These are phyloP conservation scores for Melierax canorus DNA, from an alignment of 2,113 vertebrate genomes.

Conservation along the genomic window DNA sequence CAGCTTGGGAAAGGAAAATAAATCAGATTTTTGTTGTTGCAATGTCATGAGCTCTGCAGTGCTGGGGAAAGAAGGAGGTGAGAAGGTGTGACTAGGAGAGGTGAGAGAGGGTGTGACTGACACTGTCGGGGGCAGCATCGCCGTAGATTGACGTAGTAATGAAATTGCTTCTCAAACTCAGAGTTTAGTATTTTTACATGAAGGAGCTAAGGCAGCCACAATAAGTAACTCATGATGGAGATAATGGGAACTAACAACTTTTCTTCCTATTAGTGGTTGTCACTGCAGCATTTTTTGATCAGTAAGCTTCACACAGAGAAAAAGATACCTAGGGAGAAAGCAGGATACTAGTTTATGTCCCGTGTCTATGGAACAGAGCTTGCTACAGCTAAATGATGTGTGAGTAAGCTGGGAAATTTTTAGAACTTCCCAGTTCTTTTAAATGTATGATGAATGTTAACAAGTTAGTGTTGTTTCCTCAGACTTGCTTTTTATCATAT, in stretches of 20 bases:
- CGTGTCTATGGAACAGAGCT: background rate
- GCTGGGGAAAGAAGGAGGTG: background rate
- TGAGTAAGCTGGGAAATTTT: background rate
- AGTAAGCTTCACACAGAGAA: background rate
- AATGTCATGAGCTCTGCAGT: fast-evolving
- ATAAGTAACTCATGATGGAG: background rate
- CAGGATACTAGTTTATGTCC: background rate
- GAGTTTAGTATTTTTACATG: background rate
- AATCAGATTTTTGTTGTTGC: background rate
- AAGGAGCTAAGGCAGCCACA: background rate
- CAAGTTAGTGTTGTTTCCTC: background rate
- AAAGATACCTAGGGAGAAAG: background rate
- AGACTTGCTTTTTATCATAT: background rate
- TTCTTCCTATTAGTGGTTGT: background rate
- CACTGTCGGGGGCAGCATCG: fast-evolving
- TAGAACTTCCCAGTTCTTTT: background rate
- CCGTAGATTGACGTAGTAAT: background rate
- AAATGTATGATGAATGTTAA: background rate
- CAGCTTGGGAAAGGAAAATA: background rate
- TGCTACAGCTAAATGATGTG: background rate
- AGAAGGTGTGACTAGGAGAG: background rate
- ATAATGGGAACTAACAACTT: background rate
- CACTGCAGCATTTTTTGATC: background rate
- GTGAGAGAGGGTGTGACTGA: background rate
- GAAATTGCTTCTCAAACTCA: background rate